phyloP scores from a whole-genome alignment of 2,888 invertebrate genomes.

The Brachyopa scutellaris region DNA sequence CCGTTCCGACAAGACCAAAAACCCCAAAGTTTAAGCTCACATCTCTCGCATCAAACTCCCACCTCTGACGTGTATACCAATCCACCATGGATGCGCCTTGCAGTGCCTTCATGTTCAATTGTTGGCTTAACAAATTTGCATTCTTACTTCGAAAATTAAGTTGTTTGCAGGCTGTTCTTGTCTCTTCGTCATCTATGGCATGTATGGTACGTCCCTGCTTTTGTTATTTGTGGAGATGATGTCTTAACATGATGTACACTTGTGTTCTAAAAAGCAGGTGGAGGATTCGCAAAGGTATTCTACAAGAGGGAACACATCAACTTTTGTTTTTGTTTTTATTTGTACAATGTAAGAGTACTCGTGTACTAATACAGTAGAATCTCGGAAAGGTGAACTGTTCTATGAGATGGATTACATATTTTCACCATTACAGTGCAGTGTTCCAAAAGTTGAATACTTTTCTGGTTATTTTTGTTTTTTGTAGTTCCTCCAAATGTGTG shows the following conservation, averaged over 20 bases:
- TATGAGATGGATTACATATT: too few relatives aligned
- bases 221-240: constrained; percentile 50
- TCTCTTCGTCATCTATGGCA: constrained; percentile 34
- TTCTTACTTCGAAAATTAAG: constrained; percentile 67
- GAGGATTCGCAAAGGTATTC: constrained; percentile 5
- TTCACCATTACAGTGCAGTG: too few relatives aligned
- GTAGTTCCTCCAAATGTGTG: too few relatives aligned
- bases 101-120: constrained; percentile 47
- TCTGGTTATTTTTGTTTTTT: too few relatives aligned
- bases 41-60: constrained; percentile 21
- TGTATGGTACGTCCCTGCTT: too few relatives aligned
- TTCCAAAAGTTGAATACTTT: too few relatives aligned
- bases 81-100: constrained; percentile 5
- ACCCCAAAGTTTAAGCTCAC: constrained; percentile 32
- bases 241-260: constrained; percentile 52
- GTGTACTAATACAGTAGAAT: too few relatives aligned
- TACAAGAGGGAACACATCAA: constrained; percentile 16
- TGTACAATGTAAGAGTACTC: too few relatives aligned
- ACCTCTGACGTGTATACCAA: constrained; percentile 9
- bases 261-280: constrained; percentile 37
- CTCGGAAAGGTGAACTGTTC: too few relatives aligned
- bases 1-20: constrained; percentile 22
- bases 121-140: constrained; percentile 67
- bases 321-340: not conserved
- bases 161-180: constrained; percentile 66